Evolutionary conservation across 2,888 invertebrate genomes (phyloP), one percentile per base, ranked within the genome.

Genomic region (Ceriagrion tenellum): DNA sequence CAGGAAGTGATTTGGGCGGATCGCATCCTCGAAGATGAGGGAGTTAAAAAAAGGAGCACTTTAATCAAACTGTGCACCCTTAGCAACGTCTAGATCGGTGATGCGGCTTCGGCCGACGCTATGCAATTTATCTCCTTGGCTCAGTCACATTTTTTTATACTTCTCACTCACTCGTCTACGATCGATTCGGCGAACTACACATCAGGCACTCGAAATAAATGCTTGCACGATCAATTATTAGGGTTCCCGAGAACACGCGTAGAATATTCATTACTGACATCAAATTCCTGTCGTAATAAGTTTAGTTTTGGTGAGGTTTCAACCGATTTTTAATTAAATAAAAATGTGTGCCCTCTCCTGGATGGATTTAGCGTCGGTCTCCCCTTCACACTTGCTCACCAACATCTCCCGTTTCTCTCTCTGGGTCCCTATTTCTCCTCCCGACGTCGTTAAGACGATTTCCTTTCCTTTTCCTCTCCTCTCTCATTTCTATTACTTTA

Each of bases 41-140:
- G 59, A 59, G 59, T 20, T 47, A 16, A 59, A 59, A 81, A 81
- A 81, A 81, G 13, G 26, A 26, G 30, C 81, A 35, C 35, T 81
- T 81, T 81, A 81, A 81, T 81, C 81, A 81, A 81, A 81, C 30
- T 35, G 59, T 59, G 81, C 81, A 81, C 81, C 81, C 81, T 81
- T 81, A 81, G 81, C 81, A 16, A 12, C 59, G 81, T 35, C 81
- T 81, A 35, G 81, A 81, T 81, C 81, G 81, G 30, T 81, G 81
- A 81, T 35, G 81, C 18, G 81, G 35, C 18, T 16, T 35, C 81
- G 18, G 81, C 26, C 81, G 81, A 18, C 30, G 81, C 35, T 8
- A 47, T 81, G 6, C 30, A 3, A 35, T 81, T 81, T 35, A 35
- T 35, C 16, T 81, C 81, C 81, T 35, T 81, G 8, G 16, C 81